Conservation (phyloP, 1,140 invertebrate genomes). For the Conus ventricosus region DNA sequence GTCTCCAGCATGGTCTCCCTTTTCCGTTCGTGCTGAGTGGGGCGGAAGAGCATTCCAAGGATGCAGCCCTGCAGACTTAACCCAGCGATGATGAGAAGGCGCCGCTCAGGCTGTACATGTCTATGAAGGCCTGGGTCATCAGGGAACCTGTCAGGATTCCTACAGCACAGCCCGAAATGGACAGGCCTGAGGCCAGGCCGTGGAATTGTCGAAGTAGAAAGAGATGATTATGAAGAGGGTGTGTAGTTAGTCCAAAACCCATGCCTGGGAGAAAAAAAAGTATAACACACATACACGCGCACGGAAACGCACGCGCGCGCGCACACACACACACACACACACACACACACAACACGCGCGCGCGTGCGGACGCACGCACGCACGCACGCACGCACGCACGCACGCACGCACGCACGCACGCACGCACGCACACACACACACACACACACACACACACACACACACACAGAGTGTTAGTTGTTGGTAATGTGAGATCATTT, state of each 20-base stretch:
- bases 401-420: no score
- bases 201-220: constrained; percentile 5
- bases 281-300: no score
- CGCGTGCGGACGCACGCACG: no score
- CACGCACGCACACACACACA: no score
- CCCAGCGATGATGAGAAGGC: background rate
- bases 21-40: background rate
- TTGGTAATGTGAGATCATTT: no score
- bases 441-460: no score
- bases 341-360: no score
- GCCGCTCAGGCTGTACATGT: background rate
- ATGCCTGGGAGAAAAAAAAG: background rate
- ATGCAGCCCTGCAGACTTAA: background rate
- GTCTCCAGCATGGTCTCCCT: background rate
- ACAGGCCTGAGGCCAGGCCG: background rate
- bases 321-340: no score
- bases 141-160: background rate
- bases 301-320: no score
- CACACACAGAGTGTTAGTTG: no score
- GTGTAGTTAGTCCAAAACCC: background rate
- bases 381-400: no score
- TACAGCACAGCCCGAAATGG: background rate
- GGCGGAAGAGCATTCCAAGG: background rate
- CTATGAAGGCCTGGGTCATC: background rate
- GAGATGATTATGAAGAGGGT: background rate